phyloP scores from a whole-genome alignment of 2,113 vertebrate species.

The Pterocles orientalis region DNA sequence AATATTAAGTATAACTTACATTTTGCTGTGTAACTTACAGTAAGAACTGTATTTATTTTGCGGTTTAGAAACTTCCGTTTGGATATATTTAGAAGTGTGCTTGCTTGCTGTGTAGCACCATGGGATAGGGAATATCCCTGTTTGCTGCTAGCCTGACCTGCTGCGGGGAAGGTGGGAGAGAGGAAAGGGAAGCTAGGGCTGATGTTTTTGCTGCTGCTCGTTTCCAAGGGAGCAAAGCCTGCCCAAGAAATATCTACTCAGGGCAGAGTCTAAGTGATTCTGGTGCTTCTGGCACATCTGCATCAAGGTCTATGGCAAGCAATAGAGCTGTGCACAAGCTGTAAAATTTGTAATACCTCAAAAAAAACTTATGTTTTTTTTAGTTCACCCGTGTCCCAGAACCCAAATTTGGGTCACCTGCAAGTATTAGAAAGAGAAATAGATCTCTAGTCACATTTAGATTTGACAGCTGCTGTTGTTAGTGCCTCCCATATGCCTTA shows the following conservation, averaged over 20 bases:
- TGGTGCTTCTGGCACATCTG: not conserved
- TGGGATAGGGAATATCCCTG: not conserved
- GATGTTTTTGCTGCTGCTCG: not conserved
- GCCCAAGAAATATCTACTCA: not conserved
- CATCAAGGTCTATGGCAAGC: not conserved
- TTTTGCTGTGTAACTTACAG: not conserved
- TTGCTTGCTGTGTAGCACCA: not conserved
- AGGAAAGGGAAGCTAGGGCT: not conserved
- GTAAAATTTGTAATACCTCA: slow-evolving; percentile 30
- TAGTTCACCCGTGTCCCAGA: not conserved
- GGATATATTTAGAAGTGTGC: not conserved
- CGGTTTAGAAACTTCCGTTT: not conserved
- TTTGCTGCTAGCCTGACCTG: not conserved
- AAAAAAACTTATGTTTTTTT: not conserved
- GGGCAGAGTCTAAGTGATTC: not conserved
- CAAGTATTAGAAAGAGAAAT: not conserved
- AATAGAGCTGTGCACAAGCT: not conserved
- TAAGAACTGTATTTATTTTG: slow-evolving; percentile 3
- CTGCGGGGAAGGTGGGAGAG: not conserved
- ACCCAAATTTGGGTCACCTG: not conserved
- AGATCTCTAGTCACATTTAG: not conserved
- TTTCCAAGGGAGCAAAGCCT: not conserved
- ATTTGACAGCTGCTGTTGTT: not conserved
- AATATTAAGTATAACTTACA: not conserved
- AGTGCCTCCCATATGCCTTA: not conserved